Evolutionary conservation across 2,888 invertebrate genomes (phyloP).

Genomic region (Poecilus cupreus): DNA sequence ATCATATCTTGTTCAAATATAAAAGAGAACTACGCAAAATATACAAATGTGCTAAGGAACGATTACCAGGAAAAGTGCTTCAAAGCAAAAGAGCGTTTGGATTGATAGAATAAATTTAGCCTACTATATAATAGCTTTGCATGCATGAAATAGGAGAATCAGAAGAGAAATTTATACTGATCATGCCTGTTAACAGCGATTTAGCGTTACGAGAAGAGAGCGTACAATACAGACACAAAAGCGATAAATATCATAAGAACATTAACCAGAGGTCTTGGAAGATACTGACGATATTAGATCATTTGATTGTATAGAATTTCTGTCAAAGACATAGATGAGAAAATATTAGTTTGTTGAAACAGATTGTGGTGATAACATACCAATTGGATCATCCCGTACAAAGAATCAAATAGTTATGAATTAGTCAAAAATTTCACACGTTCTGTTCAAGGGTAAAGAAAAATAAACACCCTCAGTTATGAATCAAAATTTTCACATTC

Average conservation of each 20-base stretch:
- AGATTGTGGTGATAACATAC: slow-evolving; percentile 56
- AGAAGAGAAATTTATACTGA: slow-evolving; percentile 5
- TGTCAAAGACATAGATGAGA: slow-evolving; percentile 12
- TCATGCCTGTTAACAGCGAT: slow-evolving; percentile 28
- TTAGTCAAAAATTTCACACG: slow-evolving; percentile 47
- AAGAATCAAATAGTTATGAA: slow-evolving; percentile 51
- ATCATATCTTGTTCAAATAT: slow-evolving; percentile 13
- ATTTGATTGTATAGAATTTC: slow-evolving; percentile 25
- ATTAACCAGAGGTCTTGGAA: slow-evolving; percentile 60
- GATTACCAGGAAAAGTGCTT: slow-evolving; percentile 33
- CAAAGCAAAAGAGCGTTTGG: slow-evolving; percentile 32
- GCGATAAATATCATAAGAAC: slow-evolving; percentile 45
- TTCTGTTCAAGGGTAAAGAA: slow-evolving; percentile 53
- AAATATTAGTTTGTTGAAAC: slow-evolving; percentile 41
- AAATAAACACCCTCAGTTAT: slow-evolving; percentile 47
- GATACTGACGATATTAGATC: slow-evolving; percentile 44
- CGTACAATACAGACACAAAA: slow-evolving; percentile 56
- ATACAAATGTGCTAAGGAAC: slow-evolving; percentile 3
- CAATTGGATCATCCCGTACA: slow-evolving; percentile 58
- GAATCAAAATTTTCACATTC: slow-evolving; percentile 37
- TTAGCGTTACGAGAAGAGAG: slow-evolving; percentile 9
- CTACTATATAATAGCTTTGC: slow-evolving; percentile 33
- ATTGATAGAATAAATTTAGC: slow-evolving; percentile 12
- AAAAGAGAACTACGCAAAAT: neutral
- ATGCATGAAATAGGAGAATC: slow-evolving; percentile 31